Percentiles rank a stretch among this genome's conserved stretches.
These are phyloP conservation scores for Neuroscelio doddi DNA, from an alignment of 2,888 invertebrate genomes.

Conservation along the genomic window DNA sequence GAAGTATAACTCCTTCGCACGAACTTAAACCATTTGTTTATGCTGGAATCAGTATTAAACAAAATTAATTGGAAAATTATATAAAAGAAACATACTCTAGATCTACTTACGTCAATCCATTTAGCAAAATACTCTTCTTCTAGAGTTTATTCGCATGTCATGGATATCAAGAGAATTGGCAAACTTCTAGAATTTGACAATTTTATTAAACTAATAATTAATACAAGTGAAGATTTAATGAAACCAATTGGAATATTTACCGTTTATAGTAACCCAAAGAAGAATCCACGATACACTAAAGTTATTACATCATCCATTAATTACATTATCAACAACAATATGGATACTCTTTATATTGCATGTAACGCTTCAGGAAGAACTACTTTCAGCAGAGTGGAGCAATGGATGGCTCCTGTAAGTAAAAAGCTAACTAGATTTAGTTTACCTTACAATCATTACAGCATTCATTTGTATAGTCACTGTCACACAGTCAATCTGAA, in stretches of 20 bases:
- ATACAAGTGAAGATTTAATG: slow-evolving; percentile 20
- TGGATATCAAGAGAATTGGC: slow-evolving; percentile 22
- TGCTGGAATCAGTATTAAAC: slow-evolving; percentile 54
- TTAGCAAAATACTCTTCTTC: slow-evolving; percentile 55
- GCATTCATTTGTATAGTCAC: slow-evolving; percentile 55
- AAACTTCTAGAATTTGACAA: slow-evolving; percentile 48
- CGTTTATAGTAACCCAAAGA: slow-evolving; percentile 48
- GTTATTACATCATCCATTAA: slow-evolving; percentile 13
- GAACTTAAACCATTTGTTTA: slow-evolving; percentile 64
- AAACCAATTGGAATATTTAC: slow-evolving; percentile 58
- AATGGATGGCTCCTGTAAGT: slow-evolving; percentile 64
- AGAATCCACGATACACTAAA: slow-evolving; percentile 29
- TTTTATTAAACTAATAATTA: no score
- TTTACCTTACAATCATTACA: slow-evolving; percentile 58
- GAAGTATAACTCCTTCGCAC: slow-evolving; percentile 44
- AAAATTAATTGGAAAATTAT: slow-evolving; percentile 50
- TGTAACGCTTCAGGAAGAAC: slow-evolving; percentile 54
- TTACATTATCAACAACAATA: slow-evolving; percentile 38
- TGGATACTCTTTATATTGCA: slow-evolving; percentile 56
- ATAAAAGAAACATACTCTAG: slow-evolving; percentile 65
- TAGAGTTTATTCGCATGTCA: slow-evolving; percentile 53
- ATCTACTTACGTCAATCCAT: slow-evolving; percentile 67
- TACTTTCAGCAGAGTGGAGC: slow-evolving; percentile 59
- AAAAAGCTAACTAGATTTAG: slow-evolving; percentile 55
- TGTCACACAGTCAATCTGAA: slow-evolving; percentile 59